Conservation (phyloP, 2,113 vertebrate genomes). For the Chiloscyllium plagiosum region DNA sequence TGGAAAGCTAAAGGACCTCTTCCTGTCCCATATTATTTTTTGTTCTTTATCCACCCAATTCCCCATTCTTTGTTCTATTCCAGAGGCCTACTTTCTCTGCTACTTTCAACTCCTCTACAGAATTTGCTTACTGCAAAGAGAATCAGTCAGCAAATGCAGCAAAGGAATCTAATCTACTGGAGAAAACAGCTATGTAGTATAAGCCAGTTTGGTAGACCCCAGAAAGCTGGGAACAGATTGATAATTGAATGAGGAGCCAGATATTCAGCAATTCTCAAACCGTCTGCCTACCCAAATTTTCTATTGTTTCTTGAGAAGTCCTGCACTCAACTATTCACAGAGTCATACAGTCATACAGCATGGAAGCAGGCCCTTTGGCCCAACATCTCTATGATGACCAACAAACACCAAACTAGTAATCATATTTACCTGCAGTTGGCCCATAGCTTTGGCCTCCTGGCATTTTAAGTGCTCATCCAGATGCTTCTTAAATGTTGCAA, state of each 20-base stretch:
- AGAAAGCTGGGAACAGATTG: background rate
- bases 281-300: background rate
- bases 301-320: background rate
- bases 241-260: background rate
- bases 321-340: background rate
- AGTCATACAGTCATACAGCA: too few relatives aligned
- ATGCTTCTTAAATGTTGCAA: too few relatives aligned
- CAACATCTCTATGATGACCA: too few relatives aligned
- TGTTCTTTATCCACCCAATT: background rate
- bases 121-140: background rate
- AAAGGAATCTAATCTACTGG: background rate
- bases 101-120: background rate
- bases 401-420: too few relatives aligned
- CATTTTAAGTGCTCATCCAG: too few relatives aligned
- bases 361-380: too few relatives aligned
- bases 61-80: background rate
- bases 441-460: too few relatives aligned
- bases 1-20: too few relatives aligned
- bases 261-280: background rate
- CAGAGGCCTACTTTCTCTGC: background rate
- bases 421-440: too few relatives aligned
- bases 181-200: background rate
- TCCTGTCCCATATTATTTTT: too few relatives aligned
- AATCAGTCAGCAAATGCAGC: background rate
- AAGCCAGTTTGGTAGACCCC: background rate